Evolutionary conservation across 2,113 vertebrate genomes (phyloP).

Genomic region (Cnemophilus loriae): DNA sequence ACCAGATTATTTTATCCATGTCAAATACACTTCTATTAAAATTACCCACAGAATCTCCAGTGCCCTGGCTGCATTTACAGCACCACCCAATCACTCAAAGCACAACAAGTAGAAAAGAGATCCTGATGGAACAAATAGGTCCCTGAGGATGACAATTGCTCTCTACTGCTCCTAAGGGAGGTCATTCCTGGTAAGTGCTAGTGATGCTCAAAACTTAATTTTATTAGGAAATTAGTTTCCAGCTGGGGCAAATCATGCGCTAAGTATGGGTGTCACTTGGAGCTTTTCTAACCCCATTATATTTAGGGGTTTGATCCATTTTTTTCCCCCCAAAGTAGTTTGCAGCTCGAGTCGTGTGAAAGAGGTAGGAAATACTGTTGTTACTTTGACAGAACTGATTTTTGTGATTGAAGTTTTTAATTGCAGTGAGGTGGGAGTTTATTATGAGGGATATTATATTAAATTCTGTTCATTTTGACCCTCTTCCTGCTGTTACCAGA

Average conservation of each 20-base stretch:
- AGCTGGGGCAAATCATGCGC: background rate
- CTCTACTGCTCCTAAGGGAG: background rate
- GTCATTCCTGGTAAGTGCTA: background rate
- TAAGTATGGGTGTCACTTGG: background rate
- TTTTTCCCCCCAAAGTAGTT: background rate
- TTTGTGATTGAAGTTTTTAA: background rate
- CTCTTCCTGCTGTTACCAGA: background rate
- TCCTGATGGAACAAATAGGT: background rate
- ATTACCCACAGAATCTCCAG: background rate
- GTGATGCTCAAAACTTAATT: background rate
- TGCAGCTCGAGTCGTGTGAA: fast-evolving
- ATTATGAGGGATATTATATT: background rate
- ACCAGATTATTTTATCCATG: background rate
- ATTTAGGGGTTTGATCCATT: background rate
- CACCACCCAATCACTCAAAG: background rate
- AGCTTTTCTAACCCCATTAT: background rate
- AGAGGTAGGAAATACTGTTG: background rate
- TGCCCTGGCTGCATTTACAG: background rate
- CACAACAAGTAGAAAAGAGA: background rate
- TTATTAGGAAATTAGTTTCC: background rate
- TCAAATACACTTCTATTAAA: background rate
- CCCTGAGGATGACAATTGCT: background rate
- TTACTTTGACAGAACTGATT: background rate
- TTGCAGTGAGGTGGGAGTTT: background rate
- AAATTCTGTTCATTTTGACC: background rate